Evolutionary conservation across 2,113 vertebrate species (phyloP), one percentile per base, ranked within the genome.

Genomic region (Thoracochromis brauschi): DNA sequence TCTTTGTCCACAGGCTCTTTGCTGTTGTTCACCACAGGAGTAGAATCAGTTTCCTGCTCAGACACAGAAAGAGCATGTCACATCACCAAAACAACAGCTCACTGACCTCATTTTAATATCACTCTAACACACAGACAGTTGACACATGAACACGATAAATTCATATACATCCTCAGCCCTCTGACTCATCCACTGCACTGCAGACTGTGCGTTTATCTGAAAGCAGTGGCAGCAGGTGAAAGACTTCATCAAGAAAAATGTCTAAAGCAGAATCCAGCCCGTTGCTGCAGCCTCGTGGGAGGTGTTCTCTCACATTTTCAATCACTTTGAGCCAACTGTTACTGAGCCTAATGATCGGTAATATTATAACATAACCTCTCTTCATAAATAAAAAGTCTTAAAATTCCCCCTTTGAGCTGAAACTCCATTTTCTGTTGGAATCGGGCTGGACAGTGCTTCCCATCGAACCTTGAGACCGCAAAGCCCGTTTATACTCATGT

Each of bases 1-100:
- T 97, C 97, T 85, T 94, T 95, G 65, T 98, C 97, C 4, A 96
- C 51, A 1, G 97, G 94, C 83, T 95, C 97, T 73, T 96, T 96
- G 4, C 96, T 97, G 95, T 96, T 96, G 1, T 95, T 95, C 96
- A 95, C 96, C 26, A 95, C 93, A 14, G 93, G 58, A 8, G 85
- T 71, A 2, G 85, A 71, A 4, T 63, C 68, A 16, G 24, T 47
- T 17, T 92, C 82, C 89, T 90, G 81, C 11, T 73, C 47, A 82
- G 47, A 85, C 24, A 68, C 33, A 78, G 8, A 29, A 26, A 12
- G 40, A 68, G 9, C 16, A 49, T 7, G 24, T 49, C 71, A 75
- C 71, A 19, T 49, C 26, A 49, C 71, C 71, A 19, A 11, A 29
- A 19, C 71, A 75, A 4, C 40, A 47, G 21, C 16, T 75, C 42